Percentiles rank a stretch among this genome's conserved stretches.
Conservation (phyloP, 1,140 invertebrate species). For the Sycophaga agraensis region DNA sequence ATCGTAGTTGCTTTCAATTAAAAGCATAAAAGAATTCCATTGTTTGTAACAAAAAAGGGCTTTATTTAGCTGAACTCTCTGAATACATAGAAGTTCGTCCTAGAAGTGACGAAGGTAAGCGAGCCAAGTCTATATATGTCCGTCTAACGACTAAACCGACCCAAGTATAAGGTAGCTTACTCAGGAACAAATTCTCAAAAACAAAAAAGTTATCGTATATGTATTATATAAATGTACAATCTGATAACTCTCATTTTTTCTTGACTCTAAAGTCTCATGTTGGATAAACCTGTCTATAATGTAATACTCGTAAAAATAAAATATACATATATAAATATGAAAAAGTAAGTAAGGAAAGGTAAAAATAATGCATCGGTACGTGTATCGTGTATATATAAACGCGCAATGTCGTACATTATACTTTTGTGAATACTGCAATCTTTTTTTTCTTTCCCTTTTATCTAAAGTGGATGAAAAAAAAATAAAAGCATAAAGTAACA, state of each 20-base stretch:
- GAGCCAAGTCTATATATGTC: too few relatives aligned
- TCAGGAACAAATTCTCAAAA: neutral
- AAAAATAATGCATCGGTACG: neutral
- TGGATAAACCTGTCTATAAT: conserved; percentile 18
- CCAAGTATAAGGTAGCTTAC: too few relatives aligned
- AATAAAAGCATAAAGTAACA: conserved; percentile 1
- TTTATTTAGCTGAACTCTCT: neutral
- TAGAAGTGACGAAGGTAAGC: too few relatives aligned
- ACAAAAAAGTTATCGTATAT: neutral
- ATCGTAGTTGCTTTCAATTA: too few relatives aligned
- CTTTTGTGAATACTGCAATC: conserved; percentile 24
- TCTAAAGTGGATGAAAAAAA: neutral
- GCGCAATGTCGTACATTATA: conserved; percentile 13
- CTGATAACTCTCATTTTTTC: neutral
- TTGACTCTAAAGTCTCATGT: neutral
- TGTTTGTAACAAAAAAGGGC: neutral
- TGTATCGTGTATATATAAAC: conserved; percentile 18
- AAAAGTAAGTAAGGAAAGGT: neutral
- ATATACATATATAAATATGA: neutral
- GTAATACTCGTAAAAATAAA: conserved; percentile 15
- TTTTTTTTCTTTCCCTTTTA: neutral
- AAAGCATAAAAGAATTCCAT: neutral
- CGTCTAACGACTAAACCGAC: too few relatives aligned
- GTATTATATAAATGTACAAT: neutral
- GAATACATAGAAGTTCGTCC: too few relatives aligned